These are phyloP conservation scores for Triplophysa tibetana DNA, from an alignment of 2,113 vertebrate genomes.

Conservation along the genomic window DNA sequence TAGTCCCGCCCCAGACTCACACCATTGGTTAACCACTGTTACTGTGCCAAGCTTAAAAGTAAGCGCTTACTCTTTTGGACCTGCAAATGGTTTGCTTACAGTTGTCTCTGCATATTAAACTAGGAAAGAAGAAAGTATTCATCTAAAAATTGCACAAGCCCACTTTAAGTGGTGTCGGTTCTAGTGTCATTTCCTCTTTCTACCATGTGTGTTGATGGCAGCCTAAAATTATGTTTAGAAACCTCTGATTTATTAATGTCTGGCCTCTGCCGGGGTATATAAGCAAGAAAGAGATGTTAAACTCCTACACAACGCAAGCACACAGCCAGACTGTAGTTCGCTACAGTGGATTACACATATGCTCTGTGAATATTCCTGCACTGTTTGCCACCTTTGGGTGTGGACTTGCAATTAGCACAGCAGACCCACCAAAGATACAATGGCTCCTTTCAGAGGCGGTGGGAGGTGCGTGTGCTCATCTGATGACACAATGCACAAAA, in stretches of 20 bases:
- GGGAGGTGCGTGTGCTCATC: constrained; percentile 45
- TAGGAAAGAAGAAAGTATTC: too few relatives aligned
- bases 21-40: too few relatives aligned
- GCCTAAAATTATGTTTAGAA: neutral
- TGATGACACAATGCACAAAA: constrained; percentile 48
- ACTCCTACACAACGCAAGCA: neutral
- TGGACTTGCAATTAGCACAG: constrained; percentile 51
- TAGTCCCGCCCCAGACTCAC: too few relatives aligned
- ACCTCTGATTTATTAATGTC: neutral
- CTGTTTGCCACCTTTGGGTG: constrained; percentile 25
- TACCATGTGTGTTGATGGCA: neutral
- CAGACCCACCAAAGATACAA: constrained; percentile 57
- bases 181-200: neutral
- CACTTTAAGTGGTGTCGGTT: neutral
- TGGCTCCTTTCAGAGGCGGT: constrained; percentile 62
- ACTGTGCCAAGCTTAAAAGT: too few relatives aligned
- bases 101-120: too few relatives aligned
- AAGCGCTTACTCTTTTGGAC: too few relatives aligned
- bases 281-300: neutral
- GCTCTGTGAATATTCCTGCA: constrained; percentile 23
- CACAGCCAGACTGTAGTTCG: constrained; percentile 3
- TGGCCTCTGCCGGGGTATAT: neutral
- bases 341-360: neutral
- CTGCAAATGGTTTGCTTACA: too few relatives aligned
- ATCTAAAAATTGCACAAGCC: too few relatives aligned